phyloP scores from a whole-genome alignment of 1,140 invertebrate species.

The Drosophila parabipectinata region DNA sequence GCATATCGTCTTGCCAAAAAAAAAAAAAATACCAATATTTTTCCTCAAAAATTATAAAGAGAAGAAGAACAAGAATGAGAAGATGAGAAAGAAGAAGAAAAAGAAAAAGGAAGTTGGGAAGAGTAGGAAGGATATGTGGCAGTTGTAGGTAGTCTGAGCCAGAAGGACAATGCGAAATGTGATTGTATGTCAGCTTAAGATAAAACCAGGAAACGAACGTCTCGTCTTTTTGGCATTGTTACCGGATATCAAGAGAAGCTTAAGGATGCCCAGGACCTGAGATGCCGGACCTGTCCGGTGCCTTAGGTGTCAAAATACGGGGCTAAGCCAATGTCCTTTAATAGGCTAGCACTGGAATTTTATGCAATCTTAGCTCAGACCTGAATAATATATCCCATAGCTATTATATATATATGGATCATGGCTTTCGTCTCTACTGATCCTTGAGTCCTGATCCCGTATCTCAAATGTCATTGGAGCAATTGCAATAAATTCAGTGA shows the following conservation, averaged over 20 bases:
- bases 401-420: no score
- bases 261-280: constrained; percentile 17
- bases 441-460: constrained; percentile 5
- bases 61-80: constrained; percentile 1
- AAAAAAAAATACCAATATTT: constrained; percentile 43
- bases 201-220: constrained; percentile 68
- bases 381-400: constrained; percentile 21
- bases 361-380: constrained; percentile 74
- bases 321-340: constrained; percentile 80
- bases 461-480: constrained; percentile 56
- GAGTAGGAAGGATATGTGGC: constrained; percentile 12
- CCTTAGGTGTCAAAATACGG: constrained; percentile 81
- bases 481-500: constrained; percentile 62
- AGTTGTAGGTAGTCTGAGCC: constrained; percentile 29
- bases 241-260: constrained; percentile 73
- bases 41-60: constrained; percentile 52
- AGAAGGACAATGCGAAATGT: constrained; percentile 72
- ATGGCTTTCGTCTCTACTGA: background rate
- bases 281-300: constrained; percentile 19
- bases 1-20: constrained; percentile 46
- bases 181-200: constrained; percentile 81
- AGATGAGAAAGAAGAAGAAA: constrained; percentile 12
- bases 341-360: constrained; percentile 60
- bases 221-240: constrained; percentile 47
- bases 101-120: constrained; percentile 3